Evolutionary conservation across 2,113 vertebrate species (phyloP).

Genomic region (Saccopteryx bilineata): DNA sequence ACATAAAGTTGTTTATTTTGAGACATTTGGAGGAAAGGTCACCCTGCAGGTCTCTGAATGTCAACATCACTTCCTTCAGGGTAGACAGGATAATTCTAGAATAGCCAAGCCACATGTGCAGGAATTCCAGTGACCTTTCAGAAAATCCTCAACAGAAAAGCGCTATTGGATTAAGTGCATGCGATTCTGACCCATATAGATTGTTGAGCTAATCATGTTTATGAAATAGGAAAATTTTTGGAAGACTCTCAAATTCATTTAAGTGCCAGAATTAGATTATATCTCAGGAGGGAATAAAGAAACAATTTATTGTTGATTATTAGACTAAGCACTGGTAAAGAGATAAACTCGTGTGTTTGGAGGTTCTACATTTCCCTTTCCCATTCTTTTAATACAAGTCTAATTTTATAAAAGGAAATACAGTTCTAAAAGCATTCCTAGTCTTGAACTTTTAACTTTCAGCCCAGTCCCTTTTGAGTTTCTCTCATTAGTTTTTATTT

Average conservation of each 20-base stretch:
- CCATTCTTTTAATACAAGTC: conserved; percentile 40
- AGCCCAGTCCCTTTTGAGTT: not conserved
- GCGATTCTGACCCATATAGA: not conserved
- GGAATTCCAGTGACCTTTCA: not conserved
- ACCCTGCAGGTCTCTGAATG: not conserved
- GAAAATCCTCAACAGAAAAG: not conserved
- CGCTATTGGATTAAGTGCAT: not conserved
- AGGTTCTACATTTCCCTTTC: not conserved
- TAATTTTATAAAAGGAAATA: conserved; percentile 34
- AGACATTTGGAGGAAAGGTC: conserved; percentile 20
- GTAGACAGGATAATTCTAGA: not conserved
- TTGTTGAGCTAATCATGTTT: not conserved
- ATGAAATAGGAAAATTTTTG: conserved; percentile 49
- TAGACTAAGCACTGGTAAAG: not conserved
- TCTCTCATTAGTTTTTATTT: conserved; percentile 21
- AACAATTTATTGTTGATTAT: not conserved
- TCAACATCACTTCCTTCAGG: conserved; percentile 35
- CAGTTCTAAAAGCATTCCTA: not conserved
- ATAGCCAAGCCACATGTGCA: not conserved
- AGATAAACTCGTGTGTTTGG: not conserved
- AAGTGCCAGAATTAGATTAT: conserved; percentile 45
- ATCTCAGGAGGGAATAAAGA: conserved; percentile 1
- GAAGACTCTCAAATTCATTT: conserved; percentile 27
- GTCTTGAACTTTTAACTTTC: conserved; percentile 12
- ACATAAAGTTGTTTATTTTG: not conserved